A percentile compares a stretch with the other conserved stretches of the same genome.
Conservation (phyloP, 2,797 vertebrate species). For the Gymnocypris eckloni region DNA sequence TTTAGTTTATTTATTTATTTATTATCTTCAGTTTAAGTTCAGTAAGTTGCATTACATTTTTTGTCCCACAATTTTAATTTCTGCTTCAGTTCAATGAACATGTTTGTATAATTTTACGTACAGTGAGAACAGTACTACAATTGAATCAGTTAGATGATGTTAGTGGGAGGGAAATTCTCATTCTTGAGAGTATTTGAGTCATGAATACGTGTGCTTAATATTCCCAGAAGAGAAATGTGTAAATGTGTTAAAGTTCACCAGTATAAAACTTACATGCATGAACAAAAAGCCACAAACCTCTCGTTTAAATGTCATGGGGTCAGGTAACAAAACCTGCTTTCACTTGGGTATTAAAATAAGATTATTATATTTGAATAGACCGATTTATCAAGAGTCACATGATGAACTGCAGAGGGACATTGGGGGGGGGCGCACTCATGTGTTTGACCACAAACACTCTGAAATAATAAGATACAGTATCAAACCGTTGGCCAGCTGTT, state of each 20-base stretch:
- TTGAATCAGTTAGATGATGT: neutral
- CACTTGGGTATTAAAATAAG: neutral
- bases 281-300: neutral
- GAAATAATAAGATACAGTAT: neutral
- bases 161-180: neutral
- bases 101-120: neutral
- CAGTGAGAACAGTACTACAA: neutral
- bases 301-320: neutral
- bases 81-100: neutral
- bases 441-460: neutral
- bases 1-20: no score
- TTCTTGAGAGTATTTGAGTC: neutral
- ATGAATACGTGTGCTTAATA: neutral
- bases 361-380: slow-evolving; percentile 5
- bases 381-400: slow-evolving; percentile 6
- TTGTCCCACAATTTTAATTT: neutral
- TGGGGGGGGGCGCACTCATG: neutral
- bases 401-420: neutral
- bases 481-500: neutral
- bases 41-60: neutral
- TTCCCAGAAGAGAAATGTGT: neutral
- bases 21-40: neutral
- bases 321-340: neutral
- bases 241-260: no score
- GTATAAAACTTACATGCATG: neutral